Evolutionary conservation across 2,888 invertebrate species (phyloP), one percentile per base, ranked within the genome.

Genomic region (Plemyria rubiginata): DNA sequence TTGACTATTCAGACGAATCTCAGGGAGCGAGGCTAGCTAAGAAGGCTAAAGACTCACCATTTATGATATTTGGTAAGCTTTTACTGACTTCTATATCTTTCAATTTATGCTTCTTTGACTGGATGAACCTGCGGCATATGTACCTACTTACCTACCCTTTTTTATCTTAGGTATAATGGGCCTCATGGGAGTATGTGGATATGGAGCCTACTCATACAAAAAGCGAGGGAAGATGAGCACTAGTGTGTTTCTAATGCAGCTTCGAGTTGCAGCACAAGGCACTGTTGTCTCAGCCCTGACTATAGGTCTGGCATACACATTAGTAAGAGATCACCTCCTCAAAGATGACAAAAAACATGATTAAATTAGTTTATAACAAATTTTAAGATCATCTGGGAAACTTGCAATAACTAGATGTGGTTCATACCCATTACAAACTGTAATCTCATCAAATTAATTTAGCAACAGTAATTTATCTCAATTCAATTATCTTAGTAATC

Each of bases 211-310:
- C 81, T 95, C 95, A 81, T 98, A 93, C 86, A 96, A 95, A 79
- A 92, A 94, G 54, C 93, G 94, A 70, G 97, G 97, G 0, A 91
- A 93, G 66, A 96, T 97, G 96, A 96, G 96, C 74, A 94, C 97
- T 1, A 97, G 97, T 70, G 95, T 97, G 1, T 98, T 95, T 87
- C 94, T 95, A 70, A 97, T 98, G 96, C 97, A 97, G 76, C 93
- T 97, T 15, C 94, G 98, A 87, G 97, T 98, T 7, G 95, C 95
- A 0, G 97, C 98, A 0, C 98, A 98, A 83, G 96, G 97, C 28
- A 95, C 96, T 4, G 96, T 97, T 0, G 96, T 98, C 7, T 95
- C 95, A 6, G 95, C 95, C 5, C 92, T 98, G 56, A 95, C 96
- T 0, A 66, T 95, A 54, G 97, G 97, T 48, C 88, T 97, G 59